Base-by-base conservation (phyloP, 2,888 invertebrate species). In the Oscheius onirici region DNA sequence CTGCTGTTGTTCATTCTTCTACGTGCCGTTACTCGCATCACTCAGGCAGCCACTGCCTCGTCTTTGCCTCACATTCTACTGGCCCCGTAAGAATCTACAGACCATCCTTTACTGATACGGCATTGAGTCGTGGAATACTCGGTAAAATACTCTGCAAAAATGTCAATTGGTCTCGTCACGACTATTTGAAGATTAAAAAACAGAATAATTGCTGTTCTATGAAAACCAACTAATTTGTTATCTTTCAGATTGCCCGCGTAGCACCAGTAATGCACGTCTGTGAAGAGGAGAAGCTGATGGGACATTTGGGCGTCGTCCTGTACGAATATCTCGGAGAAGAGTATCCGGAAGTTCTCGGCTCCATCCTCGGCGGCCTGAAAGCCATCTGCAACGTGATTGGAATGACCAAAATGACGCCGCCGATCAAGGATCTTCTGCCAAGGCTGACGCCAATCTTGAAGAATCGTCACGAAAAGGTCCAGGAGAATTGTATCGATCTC, bases 321-420 rank as follows among this genome's bases (percentile, higher is more conserved):
- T 99, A 99, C 88, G 99, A 99, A 89, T 99, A 99, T 88, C 90
- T 99, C 83, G 99, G 99, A 80, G 99, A 99, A 89, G 99, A 99
- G 89, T 99, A 99, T 88, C 99, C 99, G 51, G 79, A 79, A 60
- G 99, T 99, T 11, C 90, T 99, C 80, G 99, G 99, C 46, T 96
- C 96, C 55, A 99, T 99, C 88, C 91, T 99, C 63, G 99, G 97
- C 1, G 99, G 97, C 0, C 90, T 99, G n/a, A 99, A 99, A 89
- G 95, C 95, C 0, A 99, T 99, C 82, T 97, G 99, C 5, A 99
- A 97, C 89, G 99, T 99, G 5, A 99, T 99, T 87, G 99, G 99
- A 83, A 99, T 99, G 99, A 97, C 97, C 0, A 97, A 99, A 90
- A 99, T 99, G 99, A 99, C 97, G 2, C 99, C 99, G 5, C 99